Percentiles rank a stretch among this genome's conserved stretches.
Evolutionary conservation across 2,113 vertebrate species (phyloP).

Genomic region (Cyprinodon variegatus): DNA sequence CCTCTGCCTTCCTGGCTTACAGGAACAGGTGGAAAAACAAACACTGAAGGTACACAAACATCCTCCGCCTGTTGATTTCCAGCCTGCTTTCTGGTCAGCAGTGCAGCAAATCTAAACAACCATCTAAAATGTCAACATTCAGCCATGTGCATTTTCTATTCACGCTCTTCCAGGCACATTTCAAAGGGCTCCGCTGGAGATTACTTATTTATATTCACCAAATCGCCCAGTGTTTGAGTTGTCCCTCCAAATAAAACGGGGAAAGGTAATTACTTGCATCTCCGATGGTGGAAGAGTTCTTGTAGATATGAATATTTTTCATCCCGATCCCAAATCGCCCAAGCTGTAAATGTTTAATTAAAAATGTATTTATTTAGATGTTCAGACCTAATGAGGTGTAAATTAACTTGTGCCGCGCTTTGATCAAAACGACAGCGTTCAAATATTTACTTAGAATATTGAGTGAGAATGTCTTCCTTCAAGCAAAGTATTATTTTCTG

Average conservation of each 20-base stretch:
- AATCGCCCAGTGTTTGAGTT: constrained; percentile 13
- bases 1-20: not conserved
- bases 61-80: constrained; percentile 28
- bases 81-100: constrained; percentile 12
- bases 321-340: not conserved
- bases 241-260: not conserved
- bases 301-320: constrained; percentile 3
- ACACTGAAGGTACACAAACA: constrained; percentile 4
- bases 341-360: constrained; percentile 5
- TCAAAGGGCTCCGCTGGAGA: not conserved
- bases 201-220: constrained; percentile 1
- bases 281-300: not conserved
- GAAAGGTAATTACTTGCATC: constrained; percentile 12
- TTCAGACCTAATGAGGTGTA: not conserved
- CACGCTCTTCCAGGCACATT: not conserved
- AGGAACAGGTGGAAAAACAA: constrained; percentile 24
- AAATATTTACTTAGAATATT: not conserved
- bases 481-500: not conserved
- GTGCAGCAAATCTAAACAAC: constrained; percentile 18
- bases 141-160: constrained; percentile 12
- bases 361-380: constrained; percentile 5
- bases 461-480: not conserved
- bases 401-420: constrained; percentile 8
- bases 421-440: constrained; percentile 2
- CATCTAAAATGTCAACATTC: constrained; percentile 34